Evolutionary conservation across 2,113 vertebrate species (phyloP).

Genomic region (Sardina pilchardus): DNA sequence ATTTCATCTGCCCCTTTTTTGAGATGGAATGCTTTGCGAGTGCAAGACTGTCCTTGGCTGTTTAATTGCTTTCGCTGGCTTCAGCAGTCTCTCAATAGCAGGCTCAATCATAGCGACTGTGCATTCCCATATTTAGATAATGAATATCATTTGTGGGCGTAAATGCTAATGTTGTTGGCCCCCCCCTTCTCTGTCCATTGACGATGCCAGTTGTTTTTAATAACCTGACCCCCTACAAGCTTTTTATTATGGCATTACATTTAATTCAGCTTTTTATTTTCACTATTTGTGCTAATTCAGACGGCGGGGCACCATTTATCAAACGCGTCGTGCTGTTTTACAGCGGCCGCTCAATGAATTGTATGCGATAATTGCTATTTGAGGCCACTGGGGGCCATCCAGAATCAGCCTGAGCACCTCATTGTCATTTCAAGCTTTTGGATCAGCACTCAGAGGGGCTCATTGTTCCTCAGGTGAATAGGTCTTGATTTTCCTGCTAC

Average conservation of each 20-base stretch:
- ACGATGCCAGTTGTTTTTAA: slow-evolving; percentile 38
- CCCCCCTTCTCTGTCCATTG: slow-evolving; percentile 18
- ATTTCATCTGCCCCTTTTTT: not conserved
- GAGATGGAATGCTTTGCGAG: not conserved
- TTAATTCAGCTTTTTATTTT: slow-evolving; percentile 46
- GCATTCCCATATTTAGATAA: slow-evolving; percentile 38
- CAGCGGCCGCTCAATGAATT: slow-evolving; percentile 20
- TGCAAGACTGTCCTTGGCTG: slow-evolving; percentile 16
- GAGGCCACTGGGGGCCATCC: slow-evolving; percentile 22
- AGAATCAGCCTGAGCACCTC: slow-evolving; percentile 29
- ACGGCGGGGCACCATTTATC: slow-evolving; percentile 47
- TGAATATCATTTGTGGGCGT: slow-evolving; percentile 39
- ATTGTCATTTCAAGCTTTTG: slow-evolving; percentile 32
- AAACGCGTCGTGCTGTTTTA: slow-evolving; percentile 40
- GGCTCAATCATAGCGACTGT: slow-evolving; percentile 33
- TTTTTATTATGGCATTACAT: slow-evolving; percentile 46
- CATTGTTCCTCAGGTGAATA: slow-evolving; percentile 41
- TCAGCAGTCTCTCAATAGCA: slow-evolving; percentile 16
- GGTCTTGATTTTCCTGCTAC: slow-evolving; percentile 10
- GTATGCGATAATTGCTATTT: slow-evolving; percentile 43
- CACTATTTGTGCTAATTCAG: slow-evolving; percentile 37
- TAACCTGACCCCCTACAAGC: slow-evolving; percentile 43
- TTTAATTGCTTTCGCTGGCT: slow-evolving; percentile 21
- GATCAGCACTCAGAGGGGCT: slow-evolving; percentile 17
- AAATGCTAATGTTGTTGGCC: slow-evolving; percentile 29